Evolutionary conservation across 2,113 vertebrate genomes (phyloP).

Genomic region (Ochotona curzoniae): DNA sequence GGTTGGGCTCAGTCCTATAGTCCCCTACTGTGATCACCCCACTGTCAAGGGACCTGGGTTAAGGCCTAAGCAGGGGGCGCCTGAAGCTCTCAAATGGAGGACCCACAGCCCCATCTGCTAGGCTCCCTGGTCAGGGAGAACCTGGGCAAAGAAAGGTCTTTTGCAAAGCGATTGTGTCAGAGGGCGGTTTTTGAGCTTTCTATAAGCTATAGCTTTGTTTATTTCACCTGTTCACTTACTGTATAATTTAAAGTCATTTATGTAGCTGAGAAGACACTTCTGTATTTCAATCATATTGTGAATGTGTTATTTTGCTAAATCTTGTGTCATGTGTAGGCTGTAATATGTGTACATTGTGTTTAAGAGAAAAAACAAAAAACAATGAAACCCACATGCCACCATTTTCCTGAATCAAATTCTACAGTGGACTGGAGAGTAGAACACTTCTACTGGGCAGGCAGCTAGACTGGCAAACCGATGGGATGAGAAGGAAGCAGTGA

Average conservation of each 20-base stretch:
- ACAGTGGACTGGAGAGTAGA: conserved; percentile 76
- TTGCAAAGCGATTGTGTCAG: conserved; percentile 41
- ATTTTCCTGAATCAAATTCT: conserved; percentile 82
- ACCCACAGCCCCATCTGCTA: not conserved
- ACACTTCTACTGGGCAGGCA: conserved; percentile 78
- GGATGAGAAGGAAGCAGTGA: conserved; percentile 40
- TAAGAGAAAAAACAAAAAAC: conserved; percentile 68
- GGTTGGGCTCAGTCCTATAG: not conserved
- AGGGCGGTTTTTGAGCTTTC: conserved; percentile 78
- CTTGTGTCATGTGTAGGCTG: conserved; percentile 81
- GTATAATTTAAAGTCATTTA: conserved; percentile 85
- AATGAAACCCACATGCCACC: conserved; percentile 75
- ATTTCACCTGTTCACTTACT: conserved; percentile 86
- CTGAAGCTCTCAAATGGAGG: not conserved
- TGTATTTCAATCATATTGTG: conserved; percentile 85
- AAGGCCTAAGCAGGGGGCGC: not conserved
- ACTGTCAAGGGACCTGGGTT: conserved; percentile 23
- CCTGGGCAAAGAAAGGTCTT: conserved; percentile 59
- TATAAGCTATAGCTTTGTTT: conserved; percentile 83
- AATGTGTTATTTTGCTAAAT: conserved; percentile 85
- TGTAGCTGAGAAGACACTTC: conserved; percentile 85
- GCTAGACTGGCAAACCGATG: conserved; percentile 46
- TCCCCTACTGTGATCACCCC: not conserved
- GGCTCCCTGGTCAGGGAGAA: not conserved
- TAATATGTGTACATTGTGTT: conserved; percentile 84